Evolutionary conservation across 2,888 invertebrate genomes (phyloP), one percentile per base, ranked within the genome.

Genomic region (Drosophila heteroneura): DNA sequence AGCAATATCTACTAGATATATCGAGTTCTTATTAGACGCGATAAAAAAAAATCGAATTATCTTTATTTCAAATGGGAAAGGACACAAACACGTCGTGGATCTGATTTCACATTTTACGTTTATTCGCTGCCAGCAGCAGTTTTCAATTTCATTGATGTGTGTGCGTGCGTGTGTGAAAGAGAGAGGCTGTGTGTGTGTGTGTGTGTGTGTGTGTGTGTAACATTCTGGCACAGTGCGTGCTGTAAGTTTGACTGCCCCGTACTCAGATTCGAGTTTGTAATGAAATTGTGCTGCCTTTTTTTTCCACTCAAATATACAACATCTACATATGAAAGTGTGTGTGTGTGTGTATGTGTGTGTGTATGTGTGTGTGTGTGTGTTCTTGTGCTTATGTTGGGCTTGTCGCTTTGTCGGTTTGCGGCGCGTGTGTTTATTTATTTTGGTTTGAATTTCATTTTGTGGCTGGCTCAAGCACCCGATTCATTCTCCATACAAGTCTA

Each of bases 401-500:
- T 56, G 51, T 64, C 44, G 47, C 49, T 39, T 68, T 65, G 57
- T 61, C 68, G 54, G 47, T 51, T 67, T 51, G 37, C 30, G 60
- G 73, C 74, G 80, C 74, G 76, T 77, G 74, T 80, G 76, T 86
- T 82, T 87, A 81, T 86, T 86, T 87, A 87, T 83, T 69, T 69
- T 67, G 69, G 57, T 58, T 87, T 82, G 87, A 83, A 79, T 87
- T 89, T 89, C 83, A 87, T 84, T 83, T 83, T 86, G 85, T 73
- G 87, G 86, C 81, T 81, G 74, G 41, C 67, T 69, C 32, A 22
- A 61, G 33, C 44, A 44, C 28, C 32, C 65, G n/a, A 28, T 72
- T 62, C 44, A 16, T 41, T 58, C 41, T 28, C 19, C 52, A 22
- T 30, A 71, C 62, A 61, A 54, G 69, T 79, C 49, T 62, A 70